Evolutionary conservation across 2,113 vertebrate species (phyloP), one percentile per base, ranked within the genome.

Genomic region (Dromaius novaehollandiae): DNA sequence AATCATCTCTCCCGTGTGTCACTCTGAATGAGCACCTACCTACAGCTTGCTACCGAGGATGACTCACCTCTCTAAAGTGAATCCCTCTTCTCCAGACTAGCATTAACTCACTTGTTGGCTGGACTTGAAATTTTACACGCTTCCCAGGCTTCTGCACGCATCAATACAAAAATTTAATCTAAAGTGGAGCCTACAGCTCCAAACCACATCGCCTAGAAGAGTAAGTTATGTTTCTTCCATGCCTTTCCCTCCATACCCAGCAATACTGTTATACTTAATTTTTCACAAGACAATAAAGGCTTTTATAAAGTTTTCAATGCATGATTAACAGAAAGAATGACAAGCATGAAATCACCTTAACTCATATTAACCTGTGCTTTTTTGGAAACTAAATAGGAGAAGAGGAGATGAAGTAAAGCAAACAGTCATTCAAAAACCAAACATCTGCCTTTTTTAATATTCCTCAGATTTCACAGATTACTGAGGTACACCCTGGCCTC

Each of bases 11-110:
- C 34, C 64, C 66, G 26, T 34, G 26, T 13, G 9, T 46, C 80
- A 30, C 34, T 88, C 48, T 60, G 65, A 95, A 89, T 28, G 17
- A 88, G 80, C 13, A 78, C 5, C 12, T 81, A 81, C 6, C 13
- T 81, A 58, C 11, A 79, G 71, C 0, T 0, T 40, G 18, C 28
- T 90, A 55, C 4, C n/a, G 86, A 5, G 0, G 0, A 10, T 40
- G 77, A 91, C 19, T 42, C n/a, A 53, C 17, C 32, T 61, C 48
- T 30, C 28, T 71, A 18, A 70, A 66, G 19, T 2, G 3, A 60
- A 58, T 65, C 7, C 13, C 20, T 60, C 20, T 55, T 28, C 17
- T 75, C 10, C 40, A 79, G 82, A 13, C 7, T 22, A 65, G 30
- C 28, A 88, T 58, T 8, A 80, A 77, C 34, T 44, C 32, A 30